Conservation (phyloP, 2,888 invertebrate species). For the Actias luna region DNA sequence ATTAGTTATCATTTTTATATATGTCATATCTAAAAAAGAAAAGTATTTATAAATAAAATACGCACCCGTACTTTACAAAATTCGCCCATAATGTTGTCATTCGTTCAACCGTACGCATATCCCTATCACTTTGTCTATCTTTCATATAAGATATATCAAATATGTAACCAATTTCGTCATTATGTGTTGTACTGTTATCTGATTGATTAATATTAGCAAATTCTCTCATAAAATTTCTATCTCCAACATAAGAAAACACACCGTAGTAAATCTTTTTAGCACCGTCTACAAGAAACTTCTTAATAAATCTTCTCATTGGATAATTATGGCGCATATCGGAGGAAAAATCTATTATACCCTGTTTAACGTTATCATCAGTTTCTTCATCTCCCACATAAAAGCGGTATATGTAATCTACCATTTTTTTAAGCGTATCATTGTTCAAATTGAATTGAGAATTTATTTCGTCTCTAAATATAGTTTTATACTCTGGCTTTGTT, state of each 20-base stretch:
- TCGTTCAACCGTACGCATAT: conserved; percentile 2
- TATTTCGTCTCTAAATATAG: conserved; percentile 28
- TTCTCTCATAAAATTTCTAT: conserved; percentile 14
- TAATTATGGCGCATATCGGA: conserved; percentile 7
- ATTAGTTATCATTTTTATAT: too few species aligned
- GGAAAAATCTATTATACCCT: conserved; percentile 25
- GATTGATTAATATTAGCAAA: background rate
- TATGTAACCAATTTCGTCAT: conserved; percentile 11
- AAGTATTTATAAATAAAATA: background rate
- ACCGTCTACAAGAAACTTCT: conserved; percentile 33
- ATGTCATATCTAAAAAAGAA: background rate
- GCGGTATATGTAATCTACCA: conserved; percentile 27
- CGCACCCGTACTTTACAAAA: conserved; percentile 22
- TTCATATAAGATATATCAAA: conserved; percentile 7
- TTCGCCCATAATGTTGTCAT: conserved; percentile 18
- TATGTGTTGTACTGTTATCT: conserved; percentile 15
- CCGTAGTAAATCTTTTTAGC: conserved; percentile 12
- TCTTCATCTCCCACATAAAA: conserved; percentile 35
- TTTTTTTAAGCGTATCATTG: conserved; percentile 26
- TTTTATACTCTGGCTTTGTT: conserved; percentile 8
- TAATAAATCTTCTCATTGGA: conserved; percentile 18
- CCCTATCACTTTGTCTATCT: conserved; percentile 16
- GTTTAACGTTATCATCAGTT: conserved; percentile 17
- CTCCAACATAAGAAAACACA: conserved; percentile 19
- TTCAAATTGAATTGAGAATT: conserved; percentile 24